Evolutionary conservation across 1,140 invertebrate species (phyloP), one percentile per base, ranked within the genome.

Genomic region (Musca vetustissima): DNA sequence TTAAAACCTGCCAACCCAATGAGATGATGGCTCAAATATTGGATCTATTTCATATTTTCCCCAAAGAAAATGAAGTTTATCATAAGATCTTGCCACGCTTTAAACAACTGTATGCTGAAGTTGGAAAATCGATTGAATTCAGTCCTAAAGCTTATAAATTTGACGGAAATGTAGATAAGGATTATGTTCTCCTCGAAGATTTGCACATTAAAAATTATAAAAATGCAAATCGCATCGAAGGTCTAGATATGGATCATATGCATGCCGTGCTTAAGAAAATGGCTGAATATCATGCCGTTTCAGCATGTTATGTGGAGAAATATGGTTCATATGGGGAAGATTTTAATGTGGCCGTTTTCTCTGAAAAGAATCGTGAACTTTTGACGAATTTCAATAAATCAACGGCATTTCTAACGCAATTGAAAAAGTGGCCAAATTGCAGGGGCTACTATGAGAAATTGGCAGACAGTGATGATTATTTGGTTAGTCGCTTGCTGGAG

Each of bases 241-340:
- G 87, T 2, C 70, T 89, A 1, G 81, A 87, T 28, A 68, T 86
- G 4, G 77, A 84, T 8, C 84, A 86, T 59, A 78, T 87, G 32
- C 82, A 83, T 22, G 72, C 79, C 25, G 84, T 85, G 0, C 79
- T 88, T 0, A 83, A 84, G 61, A 84, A 84, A 19, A 71, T 88
- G 28, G 87, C 86, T 0, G 84, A 84, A 6, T 88, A 87, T 71
- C 88, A 89, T 74, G 87, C 87, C 0, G 74, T 76, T 2, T 84
- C 83, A 0, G 78, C 79, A 2, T 81, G 77, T 57, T 79, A 76
- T 66, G 79, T 79, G 17, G 79, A 81, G 66, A 75, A 78, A 13
- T 66, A 74, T 17, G 79, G 78, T 0, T 68, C 74, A 11, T 80
- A 72, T 19, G 66, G 73, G 0, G 76, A 78, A 17, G 73, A 77